Conservation (phyloP, 2,113 vertebrate species). For the Prinia subflava region DNA sequence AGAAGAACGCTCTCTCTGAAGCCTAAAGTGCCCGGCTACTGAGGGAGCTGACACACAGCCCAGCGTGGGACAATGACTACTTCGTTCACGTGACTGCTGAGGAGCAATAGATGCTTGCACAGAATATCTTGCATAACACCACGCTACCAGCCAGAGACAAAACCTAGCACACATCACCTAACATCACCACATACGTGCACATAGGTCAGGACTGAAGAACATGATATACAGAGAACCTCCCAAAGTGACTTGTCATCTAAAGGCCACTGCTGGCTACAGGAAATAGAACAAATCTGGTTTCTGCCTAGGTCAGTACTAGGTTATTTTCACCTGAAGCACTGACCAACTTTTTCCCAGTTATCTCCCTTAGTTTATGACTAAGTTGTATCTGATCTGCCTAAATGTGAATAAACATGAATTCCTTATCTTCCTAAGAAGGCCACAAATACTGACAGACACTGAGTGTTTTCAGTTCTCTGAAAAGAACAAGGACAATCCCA, state of each 20-base stretch:
- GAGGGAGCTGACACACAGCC: neutral
- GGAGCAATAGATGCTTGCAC: neutral
- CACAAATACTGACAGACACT: neutral
- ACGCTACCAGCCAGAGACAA: neutral
- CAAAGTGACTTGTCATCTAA: neutral
- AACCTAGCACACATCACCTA: neutral
- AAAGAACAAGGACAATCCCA: neutral
- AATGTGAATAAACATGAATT: neutral
- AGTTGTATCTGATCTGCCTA: neutral
- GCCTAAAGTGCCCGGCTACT: neutral
- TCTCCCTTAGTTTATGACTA: neutral
- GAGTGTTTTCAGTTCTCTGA: neutral
- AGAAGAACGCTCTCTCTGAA: neutral
- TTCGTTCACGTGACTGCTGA: neutral
- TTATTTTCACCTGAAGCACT: neutral
- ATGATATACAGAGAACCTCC: neutral
- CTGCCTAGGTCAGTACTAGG: neutral
- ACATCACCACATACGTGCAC: neutral
- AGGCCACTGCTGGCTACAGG: neutral
- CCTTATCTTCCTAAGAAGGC: neutral
- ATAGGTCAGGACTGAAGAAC: neutral
- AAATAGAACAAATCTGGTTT: neutral
- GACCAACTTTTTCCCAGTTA: neutral
- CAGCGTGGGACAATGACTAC: neutral
- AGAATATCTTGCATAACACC: neutral